Percentiles rank a stretch among this genome's conserved stretches.
phyloP scores from a whole-genome alignment of 2,113 vertebrate genomes.

The Opisthocomus hoazin region DNA sequence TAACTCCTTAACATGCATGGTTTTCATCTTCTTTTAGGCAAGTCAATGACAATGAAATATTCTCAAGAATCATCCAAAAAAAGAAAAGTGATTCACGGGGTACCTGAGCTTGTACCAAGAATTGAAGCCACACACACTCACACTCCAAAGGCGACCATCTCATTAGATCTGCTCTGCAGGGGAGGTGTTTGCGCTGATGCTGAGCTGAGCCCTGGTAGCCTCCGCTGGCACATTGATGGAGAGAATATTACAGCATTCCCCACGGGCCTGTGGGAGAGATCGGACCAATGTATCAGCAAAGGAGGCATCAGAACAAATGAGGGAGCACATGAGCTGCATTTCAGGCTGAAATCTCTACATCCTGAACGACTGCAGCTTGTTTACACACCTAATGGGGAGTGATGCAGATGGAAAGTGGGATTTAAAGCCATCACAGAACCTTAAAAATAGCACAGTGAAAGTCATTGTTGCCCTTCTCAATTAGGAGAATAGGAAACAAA shows the following conservation, averaged over 20 bases:
- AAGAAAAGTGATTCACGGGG: background rate
- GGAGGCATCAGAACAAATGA: background rate
- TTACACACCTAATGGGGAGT: background rate
- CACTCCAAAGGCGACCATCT: background rate
- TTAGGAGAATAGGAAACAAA: background rate
- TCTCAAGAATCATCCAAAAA: background rate
- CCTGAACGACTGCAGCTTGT: background rate
- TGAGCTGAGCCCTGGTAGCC: background rate
- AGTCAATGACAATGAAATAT: background rate
- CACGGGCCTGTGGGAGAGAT: background rate
- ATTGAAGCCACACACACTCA: background rate
- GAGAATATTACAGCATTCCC: background rate
- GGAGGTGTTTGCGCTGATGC: background rate
- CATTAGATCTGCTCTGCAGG: background rate
- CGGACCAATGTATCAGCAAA: background rate
- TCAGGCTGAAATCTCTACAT: background rate
- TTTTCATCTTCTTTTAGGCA: background rate
- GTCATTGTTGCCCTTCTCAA: background rate
- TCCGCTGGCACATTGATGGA: background rate
- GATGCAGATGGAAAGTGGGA: background rate
- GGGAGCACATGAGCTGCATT: conserved; percentile 23
- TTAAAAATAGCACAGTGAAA: conserved; percentile 28
- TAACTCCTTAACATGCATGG: background rate
- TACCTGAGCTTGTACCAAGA: background rate
- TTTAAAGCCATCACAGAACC: background rate